Evolutionary conservation across 2,113 vertebrate genomes (phyloP).

Genomic region (Ascaphus truei): DNA sequence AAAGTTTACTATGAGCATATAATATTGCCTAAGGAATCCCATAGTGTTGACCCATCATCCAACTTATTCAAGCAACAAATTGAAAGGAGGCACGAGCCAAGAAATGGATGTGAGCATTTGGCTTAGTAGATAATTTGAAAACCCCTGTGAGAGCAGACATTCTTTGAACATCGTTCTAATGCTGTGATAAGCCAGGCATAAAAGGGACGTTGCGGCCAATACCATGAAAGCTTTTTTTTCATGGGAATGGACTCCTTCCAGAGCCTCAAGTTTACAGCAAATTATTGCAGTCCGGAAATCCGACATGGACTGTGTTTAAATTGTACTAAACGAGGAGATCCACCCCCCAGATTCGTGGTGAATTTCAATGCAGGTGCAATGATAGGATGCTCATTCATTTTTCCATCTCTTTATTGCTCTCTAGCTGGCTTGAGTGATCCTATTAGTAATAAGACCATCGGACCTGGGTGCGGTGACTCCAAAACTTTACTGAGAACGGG

Average conservation of each 20-base stretch:
- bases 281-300: no score
- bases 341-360: no score
- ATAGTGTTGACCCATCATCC: constrained; percentile 2
- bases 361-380: no score
- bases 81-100: constrained; percentile 10
- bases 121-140: constrained; percentile 23
- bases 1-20: background rate
- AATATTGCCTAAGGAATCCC: constrained; percentile 8
- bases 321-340: no score
- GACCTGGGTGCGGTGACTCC: no score
- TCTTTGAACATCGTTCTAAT: background rate
- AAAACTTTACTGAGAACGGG: no score
- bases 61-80: constrained; percentile 21
- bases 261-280: background rate
- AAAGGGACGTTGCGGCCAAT: constrained; percentile 6
- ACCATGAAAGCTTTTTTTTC: no score
- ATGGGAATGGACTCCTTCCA: background rate
- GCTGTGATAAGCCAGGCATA: constrained; percentile 3
- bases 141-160: constrained; percentile 7
- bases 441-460: no score
- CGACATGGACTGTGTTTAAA: no score
- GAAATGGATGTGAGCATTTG: constrained; percentile 22
- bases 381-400: no score
- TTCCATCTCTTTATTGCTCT: no score
- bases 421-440: no score